Evolutionary conservation across 2,888 invertebrate genomes (phyloP).

Genomic region (Erpobdella octoculata): DNA sequence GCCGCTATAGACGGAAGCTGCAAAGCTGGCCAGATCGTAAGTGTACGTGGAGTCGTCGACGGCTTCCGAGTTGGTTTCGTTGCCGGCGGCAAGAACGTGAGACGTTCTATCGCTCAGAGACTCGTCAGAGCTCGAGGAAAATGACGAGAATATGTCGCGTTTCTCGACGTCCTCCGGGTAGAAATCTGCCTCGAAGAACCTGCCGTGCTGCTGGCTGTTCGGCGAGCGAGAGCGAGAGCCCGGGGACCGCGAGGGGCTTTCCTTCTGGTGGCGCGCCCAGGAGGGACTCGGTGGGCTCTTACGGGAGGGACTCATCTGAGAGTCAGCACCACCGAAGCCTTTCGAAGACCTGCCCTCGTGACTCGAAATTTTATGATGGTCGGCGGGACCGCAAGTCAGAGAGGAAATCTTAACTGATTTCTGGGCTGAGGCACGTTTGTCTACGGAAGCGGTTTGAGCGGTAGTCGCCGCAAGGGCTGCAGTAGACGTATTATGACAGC

Average conservation of each 20-base stretch:
- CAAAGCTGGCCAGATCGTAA: constrained; percentile 49
- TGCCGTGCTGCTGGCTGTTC: not conserved
- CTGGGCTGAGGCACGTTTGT: not conserved
- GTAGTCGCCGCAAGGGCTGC: not conserved
- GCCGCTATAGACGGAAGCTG: constrained; percentile 49
- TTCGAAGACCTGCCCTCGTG: not conserved
- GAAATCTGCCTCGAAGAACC: not conserved
- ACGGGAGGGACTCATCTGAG: not conserved
- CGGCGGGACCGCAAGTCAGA: no score
- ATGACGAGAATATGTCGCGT: not conserved
- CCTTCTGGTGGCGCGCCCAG: not conserved
- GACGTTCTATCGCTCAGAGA: not conserved
- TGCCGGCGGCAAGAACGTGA: no score
- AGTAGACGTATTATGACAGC: not conserved
- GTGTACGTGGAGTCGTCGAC: constrained; percentile 22
- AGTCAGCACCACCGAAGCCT: not conserved
- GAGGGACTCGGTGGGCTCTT: constrained; percentile 20
- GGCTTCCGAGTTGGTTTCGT: not conserved
- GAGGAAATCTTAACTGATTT: not conserved
- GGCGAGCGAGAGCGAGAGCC: constrained; percentile 18
- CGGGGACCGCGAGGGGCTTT: constrained; percentile 19
- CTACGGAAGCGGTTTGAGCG: not conserved
- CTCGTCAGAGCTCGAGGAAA: constrained; percentile 22
- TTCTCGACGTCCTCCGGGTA: not conserved
- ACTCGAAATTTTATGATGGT: no score